Evolutionary conservation across 2,797 vertebrate species (phyloP).

Genomic region (Eleutherodactylus coqui): DNA sequence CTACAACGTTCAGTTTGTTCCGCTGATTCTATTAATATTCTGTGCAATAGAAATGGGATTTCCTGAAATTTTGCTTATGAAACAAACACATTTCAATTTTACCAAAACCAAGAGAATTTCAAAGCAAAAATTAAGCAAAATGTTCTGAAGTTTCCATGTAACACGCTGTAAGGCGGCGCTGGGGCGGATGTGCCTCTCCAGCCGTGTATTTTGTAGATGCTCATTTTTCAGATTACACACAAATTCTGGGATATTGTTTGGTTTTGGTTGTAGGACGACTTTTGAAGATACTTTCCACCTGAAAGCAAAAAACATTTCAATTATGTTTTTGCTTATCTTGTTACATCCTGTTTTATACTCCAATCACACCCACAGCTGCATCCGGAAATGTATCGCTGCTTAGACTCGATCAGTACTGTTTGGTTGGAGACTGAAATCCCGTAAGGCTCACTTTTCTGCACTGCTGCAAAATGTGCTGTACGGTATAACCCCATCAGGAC

Average conservation of each 20-base stretch:
- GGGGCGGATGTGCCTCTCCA: not conserved
- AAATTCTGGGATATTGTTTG: not conserved
- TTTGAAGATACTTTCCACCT: constrained; percentile 7
- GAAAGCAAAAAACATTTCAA: not conserved
- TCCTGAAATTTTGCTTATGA: not conserved
- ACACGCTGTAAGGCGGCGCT: not conserved
- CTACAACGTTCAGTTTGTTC: constrained; percentile 2
- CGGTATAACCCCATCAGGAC: not conserved
- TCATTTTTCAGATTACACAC: not conserved
- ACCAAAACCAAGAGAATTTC: not conserved
- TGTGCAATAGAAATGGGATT: not conserved
- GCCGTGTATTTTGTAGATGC: not conserved
- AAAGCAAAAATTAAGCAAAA: not conserved
- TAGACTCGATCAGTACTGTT: not conserved
- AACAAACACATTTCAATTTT: not conserved
- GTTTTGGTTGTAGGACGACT: not conserved
- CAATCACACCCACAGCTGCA: constrained; percentile 21
- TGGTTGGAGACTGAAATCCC: not conserved
- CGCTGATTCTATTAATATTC: not conserved
- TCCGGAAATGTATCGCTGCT: not conserved
- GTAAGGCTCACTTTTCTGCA: not conserved
- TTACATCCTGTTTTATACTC: not conserved
- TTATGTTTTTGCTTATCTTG: not conserved
- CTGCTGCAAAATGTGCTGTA: not conserved
- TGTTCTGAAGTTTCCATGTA: not conserved